These are phyloP conservation scores for Sesamia inferens DNA, from an alignment of 2,888 invertebrate genomes.

Conservation along the genomic window DNA sequence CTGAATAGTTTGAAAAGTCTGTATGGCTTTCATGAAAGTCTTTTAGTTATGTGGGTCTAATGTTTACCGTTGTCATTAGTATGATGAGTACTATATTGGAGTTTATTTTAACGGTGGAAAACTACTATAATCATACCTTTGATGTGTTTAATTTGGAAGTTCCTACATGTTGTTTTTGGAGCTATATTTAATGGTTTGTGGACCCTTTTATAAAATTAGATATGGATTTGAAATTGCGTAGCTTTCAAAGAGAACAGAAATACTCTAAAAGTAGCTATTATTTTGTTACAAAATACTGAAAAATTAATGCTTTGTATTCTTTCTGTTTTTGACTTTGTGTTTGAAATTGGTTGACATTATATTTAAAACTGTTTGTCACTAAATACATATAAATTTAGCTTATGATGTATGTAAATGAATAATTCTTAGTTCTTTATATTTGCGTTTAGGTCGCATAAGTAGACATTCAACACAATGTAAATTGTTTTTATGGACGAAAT, in stretches of 20 bases:
- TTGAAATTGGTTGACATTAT: too few species aligned
- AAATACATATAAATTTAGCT: too few species aligned
- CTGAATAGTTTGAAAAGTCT: constrained; percentile 41
- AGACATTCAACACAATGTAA: too few species aligned
- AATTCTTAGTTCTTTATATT: too few species aligned
- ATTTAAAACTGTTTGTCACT: too few species aligned
- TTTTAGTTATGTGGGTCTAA: constrained; percentile 39
- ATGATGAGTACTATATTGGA: constrained; percentile 22
- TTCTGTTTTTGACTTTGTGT: too few species aligned
- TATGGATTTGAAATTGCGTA: not conserved
- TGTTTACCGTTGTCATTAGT: constrained; percentile 38
- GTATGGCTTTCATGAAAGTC: constrained; percentile 28
- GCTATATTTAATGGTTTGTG: not conserved
- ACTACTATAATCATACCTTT: constrained; percentile 5
- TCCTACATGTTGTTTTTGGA: not conserved
- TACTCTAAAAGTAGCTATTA: not conserved
- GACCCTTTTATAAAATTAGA: not conserved
- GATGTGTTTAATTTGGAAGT: not conserved
- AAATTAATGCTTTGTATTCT: not conserved
- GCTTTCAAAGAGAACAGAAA: not conserved
- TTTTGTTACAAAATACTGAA: too few species aligned
- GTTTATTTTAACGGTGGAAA: constrained; percentile 21
- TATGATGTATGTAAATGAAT: too few species aligned
- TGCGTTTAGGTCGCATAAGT: too few species aligned
- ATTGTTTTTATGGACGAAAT: too few species aligned